Evolutionary conservation across 2,888 invertebrate genomes (phyloP), one percentile per base, ranked within the genome.

Genomic region (Diachrysia chrysitis): DNA sequence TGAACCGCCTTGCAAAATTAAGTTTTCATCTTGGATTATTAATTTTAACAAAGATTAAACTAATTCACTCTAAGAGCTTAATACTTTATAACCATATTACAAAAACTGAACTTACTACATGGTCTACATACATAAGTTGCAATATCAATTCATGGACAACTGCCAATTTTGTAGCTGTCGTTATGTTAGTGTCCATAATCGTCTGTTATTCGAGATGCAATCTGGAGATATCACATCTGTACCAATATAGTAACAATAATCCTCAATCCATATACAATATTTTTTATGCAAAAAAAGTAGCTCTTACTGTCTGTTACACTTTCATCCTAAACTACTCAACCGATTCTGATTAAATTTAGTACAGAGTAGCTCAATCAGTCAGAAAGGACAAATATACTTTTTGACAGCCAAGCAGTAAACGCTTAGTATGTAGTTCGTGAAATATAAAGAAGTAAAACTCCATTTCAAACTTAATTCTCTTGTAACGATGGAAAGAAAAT

Each of bases 21-120:
- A 91, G 89, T 90, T 92, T 92, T 92, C 92, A 90, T 91, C 92
- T 91, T 90, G 85, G 86, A 88, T 91, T 91, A 92, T 89, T 90
- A 90, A 91, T 91, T 91, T 90, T 87, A 90, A 88, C 86, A 84
- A 89, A 87, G 81, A 84, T 86, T 83, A 83, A 81, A 83, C 80
- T 87, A 85, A 87, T 86, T 84, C 77, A 73, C 76, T 79, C 70
- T 46, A 73, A 73, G 66, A 71, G 74, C 71, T 21, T 48, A 5
- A 16, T 42, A 16, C 19, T 7, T 42, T 64, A n/a, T 76, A 60
- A 68, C 58, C 63, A 72, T 76, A 81, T 81, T 81, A 80, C 69
- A 71, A 62, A 51, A 14, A 51, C 1, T 51, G 14, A 14, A 37
- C 14, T 14, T 37, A 12, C 32, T 32, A 10, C 32, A 32, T 12